Evolutionary conservation across 2,888 invertebrate genomes (phyloP), one percentile per base, ranked within the genome.

Genomic region (Caenorhabditis sinica): DNA sequence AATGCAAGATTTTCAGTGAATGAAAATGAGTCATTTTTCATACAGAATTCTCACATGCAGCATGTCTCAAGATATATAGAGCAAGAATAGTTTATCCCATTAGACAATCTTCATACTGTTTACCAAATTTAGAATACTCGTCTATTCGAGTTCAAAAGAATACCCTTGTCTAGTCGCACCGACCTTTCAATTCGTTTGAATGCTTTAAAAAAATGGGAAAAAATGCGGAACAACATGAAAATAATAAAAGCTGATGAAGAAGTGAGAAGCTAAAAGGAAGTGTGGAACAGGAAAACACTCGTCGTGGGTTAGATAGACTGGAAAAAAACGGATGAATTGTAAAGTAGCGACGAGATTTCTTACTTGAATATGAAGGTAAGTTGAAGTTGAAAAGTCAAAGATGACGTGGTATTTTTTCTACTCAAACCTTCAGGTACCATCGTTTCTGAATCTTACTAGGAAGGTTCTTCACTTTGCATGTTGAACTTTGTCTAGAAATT

Each of bases 321-420:
- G 56, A 56, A 25, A 56, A 56, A 25, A 56, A 56, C n/a, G n/a
- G 51, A 51, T 51, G 51, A 51, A 51, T 51, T 51, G 8, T 51
- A 51, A 1, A 51, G 51, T 51, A 51, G 51, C 5, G 13, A 15
- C 5, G 4, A 23, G 51, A 40, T 40, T 40, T 40, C 13, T 40
- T 40, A 6, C 2, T 49, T 6, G 11, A 20, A 20, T 20, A 51
- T 1, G 15, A 23, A 20, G 20, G 51, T 5, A 51, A 23, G 23
- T 20, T 51, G 51, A 20, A n/a, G n/a, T 51, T 51, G 51, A 20
- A 51, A 51, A 51, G 23, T 1, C 4, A 8, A 23, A 51, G 15
- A 51, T 51, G 51, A 51, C 51, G 51, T 20, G 40, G 40, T 0
- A 49, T 40, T 40, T 11, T 40, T 11, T 40, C 2, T 2, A 11